A percentile compares a stretch with the other conserved stretches of the same genome.
These are phyloP conservation scores for Cybosia mesomella DNA, from an alignment of 2,888 invertebrate species.

Conservation along the genomic window DNA sequence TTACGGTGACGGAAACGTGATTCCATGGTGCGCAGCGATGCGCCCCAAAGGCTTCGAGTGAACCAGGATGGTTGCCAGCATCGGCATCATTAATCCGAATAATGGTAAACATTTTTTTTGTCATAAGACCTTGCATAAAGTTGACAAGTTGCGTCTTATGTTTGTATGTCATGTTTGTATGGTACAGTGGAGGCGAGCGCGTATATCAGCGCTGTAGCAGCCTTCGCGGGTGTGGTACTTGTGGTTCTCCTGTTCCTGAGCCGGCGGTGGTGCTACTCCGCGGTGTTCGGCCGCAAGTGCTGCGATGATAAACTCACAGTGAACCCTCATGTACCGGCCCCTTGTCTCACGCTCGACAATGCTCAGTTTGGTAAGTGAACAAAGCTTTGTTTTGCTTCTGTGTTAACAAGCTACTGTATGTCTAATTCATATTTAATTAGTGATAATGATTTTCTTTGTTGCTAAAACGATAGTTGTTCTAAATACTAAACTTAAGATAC, in stretches of 20 bases:
- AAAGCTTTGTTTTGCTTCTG: conserved; percentile 42
- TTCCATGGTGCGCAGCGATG: conserved; percentile 54
- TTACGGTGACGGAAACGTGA: conserved; percentile 28
- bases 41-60: conserved; percentile 53
- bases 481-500: conserved; percentile 21
- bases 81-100: conserved; percentile 74
- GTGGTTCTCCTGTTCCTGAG: conserved; percentile 95
- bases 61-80: conserved; percentile 80
- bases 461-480: conserved; percentile 43
- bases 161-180: conserved; percentile 51
- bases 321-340: conserved; percentile 76
- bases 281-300: conserved; percentile 75
- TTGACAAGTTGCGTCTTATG: conserved; percentile 29
- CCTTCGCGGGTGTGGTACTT: conserved; percentile 93
- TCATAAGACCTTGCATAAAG: conserved; percentile 33
- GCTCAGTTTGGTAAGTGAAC: conserved; percentile 76
- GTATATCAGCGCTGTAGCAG: conserved; percentile 95
- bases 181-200: conserved; percentile 94
- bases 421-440: conserved; percentile 39
- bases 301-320: conserved; percentile 80
- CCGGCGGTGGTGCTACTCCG: conserved; percentile 88
- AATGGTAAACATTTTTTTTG: conserved; percentile 77
- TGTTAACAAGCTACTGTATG: conserved; percentile 48
- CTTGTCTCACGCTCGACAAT: conserved; percentile 74
- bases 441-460: conserved; percentile 43